Percentiles rank a stretch among this genome's conserved stretches.
Conservation (phyloP, 2,888 invertebrate species). For the Archips crataeganus region DNA sequence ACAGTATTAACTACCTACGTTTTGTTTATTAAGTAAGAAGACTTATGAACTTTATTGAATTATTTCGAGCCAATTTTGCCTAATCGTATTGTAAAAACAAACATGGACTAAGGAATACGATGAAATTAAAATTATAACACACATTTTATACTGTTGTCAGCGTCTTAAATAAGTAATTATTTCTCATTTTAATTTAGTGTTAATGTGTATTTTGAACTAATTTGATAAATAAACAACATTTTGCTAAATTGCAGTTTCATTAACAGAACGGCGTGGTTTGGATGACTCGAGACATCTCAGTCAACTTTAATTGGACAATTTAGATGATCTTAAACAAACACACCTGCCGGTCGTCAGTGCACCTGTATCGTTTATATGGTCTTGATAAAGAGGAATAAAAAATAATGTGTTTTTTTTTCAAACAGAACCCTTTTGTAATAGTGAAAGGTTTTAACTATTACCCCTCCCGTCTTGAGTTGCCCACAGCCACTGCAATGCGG, state of each 20-base stretch:
- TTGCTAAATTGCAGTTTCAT: slow-evolving; percentile 19
- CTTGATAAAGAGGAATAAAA: slow-evolving; percentile 31
- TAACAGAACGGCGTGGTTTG: not conserved
- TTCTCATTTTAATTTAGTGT: slow-evolving; percentile 6
- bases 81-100: too few species aligned
- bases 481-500: too few species aligned
- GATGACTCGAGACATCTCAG: slow-evolving; percentile 19
- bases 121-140: too few species aligned
- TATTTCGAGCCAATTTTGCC: too few species aligned
- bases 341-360: slow-evolving; percentile 63
- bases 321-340: slow-evolving; percentile 64
- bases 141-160: too few species aligned
- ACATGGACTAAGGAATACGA: too few species aligned
- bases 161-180: not conserved
- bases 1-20: too few species aligned
- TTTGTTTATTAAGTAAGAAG: too few species aligned
- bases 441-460: too few species aligned
- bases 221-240: slow-evolving; percentile 29
- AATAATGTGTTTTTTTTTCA: slow-evolving; percentile 7
- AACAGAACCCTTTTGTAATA: too few species aligned
- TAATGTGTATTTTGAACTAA: slow-evolving; percentile 21
- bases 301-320: slow-evolving; percentile 65
- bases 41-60: too few species aligned
- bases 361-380: slow-evolving; percentile 54
- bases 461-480: too few species aligned